Conservation (phyloP, 1,140 invertebrate genomes). For the Halesus radiatus region DNA sequence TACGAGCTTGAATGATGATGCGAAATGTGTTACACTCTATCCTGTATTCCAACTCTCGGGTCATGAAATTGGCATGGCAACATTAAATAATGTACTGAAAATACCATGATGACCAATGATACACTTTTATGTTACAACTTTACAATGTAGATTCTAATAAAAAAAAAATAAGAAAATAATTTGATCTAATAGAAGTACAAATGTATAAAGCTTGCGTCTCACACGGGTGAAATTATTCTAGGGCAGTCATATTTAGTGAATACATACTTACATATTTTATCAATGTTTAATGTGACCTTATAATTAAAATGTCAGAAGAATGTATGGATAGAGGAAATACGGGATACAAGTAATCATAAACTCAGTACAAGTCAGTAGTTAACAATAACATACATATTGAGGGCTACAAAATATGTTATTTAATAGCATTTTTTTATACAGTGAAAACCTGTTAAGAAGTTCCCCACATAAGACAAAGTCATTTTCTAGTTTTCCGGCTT, state of each 20-base stretch:
- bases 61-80: too few species aligned
- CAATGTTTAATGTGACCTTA: conserved; percentile 11
- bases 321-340: not conserved
- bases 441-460: not conserved
- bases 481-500: too few species aligned
- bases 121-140: not conserved
- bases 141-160: not conserved
- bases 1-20: too few species aligned
- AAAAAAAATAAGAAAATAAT: not conserved
- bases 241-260: conserved; percentile 28
- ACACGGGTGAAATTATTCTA: conserved; percentile 30
- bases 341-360: not conserved
- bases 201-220: conserved; percentile 9
- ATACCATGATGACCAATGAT: too few species aligned
- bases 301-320: not conserved
- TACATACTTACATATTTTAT: conserved; percentile 10
- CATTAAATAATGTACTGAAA: too few species aligned
- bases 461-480: too few species aligned
- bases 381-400: not conserved
- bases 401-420: not conserved
- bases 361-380: not conserved
- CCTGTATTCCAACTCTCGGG: too few species aligned
- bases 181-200: not conserved
- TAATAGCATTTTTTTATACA: not conserved
- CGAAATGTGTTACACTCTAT: too few species aligned